Evolutionary conservation across 2,113 vertebrate species (phyloP), one percentile per base, ranked within the genome.

Genomic region (Labeo catla): DNA sequence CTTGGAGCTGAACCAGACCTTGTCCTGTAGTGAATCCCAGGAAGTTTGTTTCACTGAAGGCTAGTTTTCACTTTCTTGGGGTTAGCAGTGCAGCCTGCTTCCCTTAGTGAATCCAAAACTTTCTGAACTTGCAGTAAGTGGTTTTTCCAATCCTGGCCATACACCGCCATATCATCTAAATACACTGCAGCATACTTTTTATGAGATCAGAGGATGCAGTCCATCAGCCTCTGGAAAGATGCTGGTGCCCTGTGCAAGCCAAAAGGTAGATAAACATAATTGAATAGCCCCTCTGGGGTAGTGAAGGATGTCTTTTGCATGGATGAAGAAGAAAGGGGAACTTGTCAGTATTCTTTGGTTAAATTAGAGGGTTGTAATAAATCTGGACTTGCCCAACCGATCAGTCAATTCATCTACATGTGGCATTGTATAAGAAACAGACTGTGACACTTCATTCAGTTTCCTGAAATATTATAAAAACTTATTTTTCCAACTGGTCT

Each of bases 31-130:
- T 70, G 66, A 39, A 70, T 39, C 66, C 13, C 47, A 52, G 47
- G 23, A 28, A 76, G 43, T 76, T 23, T n/a, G 21, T 47, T n/a
- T 76, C 74, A 28, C 73, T 28, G n/a, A 49, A 76, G 45, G 74
- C 21, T 49, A 76, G 19, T 50, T 76, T 50, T 11, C 74, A 52
- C n/a, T 52, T 76, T 28, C 2, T 76, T 76, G 23, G 47, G 45
- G 11, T 52, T 76, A 23, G 73, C 73, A 13, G 73, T 76, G 11
- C 23, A 45, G 73, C 11, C 73, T 0, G 45, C 43, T 10, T 76
- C 11, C 3, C 45, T 50, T 47, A 50, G n/a, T 28, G 45, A 76
- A 28, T 76, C 11, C 19, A 50, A 16, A 0, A 76, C 11, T 50
- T 76, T 50, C 47, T 76, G 45, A n/a, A 76, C 47, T 23, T 15